Percentiles rank a stretch among this genome's conserved stretches.
phyloP scores from a whole-genome alignment of 2,113 vertebrate genomes.

The Pollachius pollachius region DNA sequence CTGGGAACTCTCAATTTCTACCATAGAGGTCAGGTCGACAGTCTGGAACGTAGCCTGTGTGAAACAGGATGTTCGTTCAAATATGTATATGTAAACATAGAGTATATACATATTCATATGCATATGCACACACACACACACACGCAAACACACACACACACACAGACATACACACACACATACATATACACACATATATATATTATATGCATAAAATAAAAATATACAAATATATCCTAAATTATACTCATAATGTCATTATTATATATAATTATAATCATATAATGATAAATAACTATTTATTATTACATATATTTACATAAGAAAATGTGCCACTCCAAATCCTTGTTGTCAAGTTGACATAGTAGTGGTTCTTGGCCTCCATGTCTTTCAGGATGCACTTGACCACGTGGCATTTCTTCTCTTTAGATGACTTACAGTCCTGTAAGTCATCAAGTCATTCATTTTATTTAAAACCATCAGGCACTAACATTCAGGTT shows the following conservation, averaged over 20 bases:
- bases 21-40: slow-evolving; percentile 70
- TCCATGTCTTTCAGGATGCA: slow-evolving; percentile 80
- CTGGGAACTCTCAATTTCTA: slow-evolving; percentile 75
- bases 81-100: neutral
- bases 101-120: neutral
- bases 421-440: slow-evolving; percentile 77
- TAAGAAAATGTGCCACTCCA: slow-evolving; percentile 85
- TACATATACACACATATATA: neutral
- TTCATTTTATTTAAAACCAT: neutral
- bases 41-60: slow-evolving; percentile 81
- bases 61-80: neutral
- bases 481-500: neutral
- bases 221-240: neutral
- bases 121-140: neutral
- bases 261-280: neutral
- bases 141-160: neutral
- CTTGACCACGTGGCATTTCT: slow-evolving; percentile 74
- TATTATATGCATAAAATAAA: neutral
- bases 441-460: slow-evolving; percentile 65
- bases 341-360: slow-evolving; percentile 85
- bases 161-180: neutral
- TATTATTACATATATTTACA: slow-evolving; percentile 67
- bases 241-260: neutral
- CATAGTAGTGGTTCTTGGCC: slow-evolving; percentile 75
- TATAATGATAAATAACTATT: neutral